Base-by-base conservation (phyloP, 2,113 vertebrate species). In the Pluvianellus socialis region DNA sequence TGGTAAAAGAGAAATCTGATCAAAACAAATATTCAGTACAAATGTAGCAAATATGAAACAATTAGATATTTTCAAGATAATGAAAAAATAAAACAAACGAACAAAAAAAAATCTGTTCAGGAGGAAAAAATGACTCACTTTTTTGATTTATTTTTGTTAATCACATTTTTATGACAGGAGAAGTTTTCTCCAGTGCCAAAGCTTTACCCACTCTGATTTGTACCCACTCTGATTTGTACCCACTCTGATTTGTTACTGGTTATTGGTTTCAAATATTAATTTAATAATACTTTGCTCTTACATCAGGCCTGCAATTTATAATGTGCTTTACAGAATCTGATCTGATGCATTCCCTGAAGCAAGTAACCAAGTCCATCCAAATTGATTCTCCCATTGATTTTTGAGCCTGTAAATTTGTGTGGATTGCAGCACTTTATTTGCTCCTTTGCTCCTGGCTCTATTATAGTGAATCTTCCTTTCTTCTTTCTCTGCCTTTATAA, bases 321-420 rank as follows among this genome's bases (percentile, higher is more conserved):
- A 56, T 65, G 15, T 87, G 70, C 66, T 95, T 76, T 79, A 62
- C 33, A 66, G 80, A 81, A 79, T 77, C 40, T 79, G 61, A 79
- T 74, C 44, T 75, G 70, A 79, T 68, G 50, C 20, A 26, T 92
- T 94, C 92, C 91, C 86, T 91, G 56, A 87, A 94, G 86, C 86
- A 73, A 92, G 76, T 35, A 87, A 61, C 83, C 79, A 87, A 88
- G 92, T 86, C 76, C 35, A 85, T 94, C 49, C 55, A 82, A 95
- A 96, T 87, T 76, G 89, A 95, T 96, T 95, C 73, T 79, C 42
- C 62, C 62, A 90, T 90, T 96, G 94, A 96, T 96, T 94, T 96
- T 88, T 50, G 17, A 83, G 49, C 38, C 59, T 82, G 61, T 76
- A 95, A 87, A 97, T 92, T 73, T 85, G 35, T 88, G 92, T 90